Base-by-base conservation (phyloP, 2,888 invertebrate genomes). In the Itoplectis maculator region DNA sequence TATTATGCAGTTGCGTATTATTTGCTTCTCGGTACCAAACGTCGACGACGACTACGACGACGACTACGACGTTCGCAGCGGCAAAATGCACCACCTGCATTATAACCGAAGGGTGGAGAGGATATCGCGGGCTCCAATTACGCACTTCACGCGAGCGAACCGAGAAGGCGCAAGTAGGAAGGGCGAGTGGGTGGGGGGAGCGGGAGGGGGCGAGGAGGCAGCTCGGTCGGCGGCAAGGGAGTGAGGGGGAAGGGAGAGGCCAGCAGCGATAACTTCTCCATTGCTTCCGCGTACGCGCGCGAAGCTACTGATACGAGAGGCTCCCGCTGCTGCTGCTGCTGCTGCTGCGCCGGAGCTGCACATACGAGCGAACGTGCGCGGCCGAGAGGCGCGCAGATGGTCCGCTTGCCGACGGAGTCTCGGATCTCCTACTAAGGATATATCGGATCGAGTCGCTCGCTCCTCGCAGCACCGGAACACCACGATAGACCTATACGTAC, bases 51-150 rank as follows among this genome's bases (percentile, higher is more conserved):
- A 29, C 29, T 2, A 29, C 29, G 29, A 29, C 29, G 29, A 29
- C 29, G 29, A 3, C 29, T 29, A 3, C 29, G 29, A 6, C 0
- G n/a, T 29, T 45, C 29, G n/a, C 9, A 23, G 5, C 18, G 18
- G 40, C 23, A 29, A 70, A 66, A 66, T 61, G 47, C 65, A 23
- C 47, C 61, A 72, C 72, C 78, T 78, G 72, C 65, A 66, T 79
- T 72, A 70, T 72, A 79, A 63, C 45, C 63, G 9, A 18, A 66
- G 29, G 51, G 54, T 72, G 45, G 13, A 45, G 63, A 65, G 70
- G n/a, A 78, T 2, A 78, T 56, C 63, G 70, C 59, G 79, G 79
- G 69, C 66, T 79, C 66, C 72, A 79, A 79, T 79, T 79, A 79
- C 79, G 66, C 40, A 79, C 45, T 77, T 77, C 49, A 59, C 59